These are phyloP conservation scores for Rhineura floridana DNA, from an alignment of 2,113 vertebrate species.

Conservation along the genomic window DNA sequence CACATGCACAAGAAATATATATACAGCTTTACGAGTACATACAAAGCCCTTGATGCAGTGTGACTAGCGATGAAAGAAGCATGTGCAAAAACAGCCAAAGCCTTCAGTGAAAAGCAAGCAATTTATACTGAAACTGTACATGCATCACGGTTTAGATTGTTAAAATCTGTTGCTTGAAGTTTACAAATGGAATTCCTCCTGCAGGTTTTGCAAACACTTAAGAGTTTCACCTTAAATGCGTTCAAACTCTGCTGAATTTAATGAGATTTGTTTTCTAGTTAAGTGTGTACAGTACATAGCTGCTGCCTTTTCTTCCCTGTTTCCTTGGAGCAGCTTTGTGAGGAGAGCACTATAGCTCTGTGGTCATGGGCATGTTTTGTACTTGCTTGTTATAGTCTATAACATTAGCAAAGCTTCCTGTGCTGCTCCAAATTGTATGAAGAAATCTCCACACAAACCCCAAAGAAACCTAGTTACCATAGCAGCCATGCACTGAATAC, in stretches of 20 bases:
- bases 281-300: not conserved
- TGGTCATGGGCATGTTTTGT: not conserved
- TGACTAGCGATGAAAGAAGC: not conserved
- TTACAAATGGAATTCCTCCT: not conserved
- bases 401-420: not conserved
- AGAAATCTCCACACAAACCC: not conserved
- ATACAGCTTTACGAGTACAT: not conserved
- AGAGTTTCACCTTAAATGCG: no score
- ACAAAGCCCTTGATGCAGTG: not conserved
- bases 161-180: not conserved
- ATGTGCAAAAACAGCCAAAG: not conserved
- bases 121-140: not conserved
- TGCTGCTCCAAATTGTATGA: not conserved
- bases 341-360: not conserved
- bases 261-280: not conserved
- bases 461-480: not conserved
- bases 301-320: not conserved
- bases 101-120: not conserved
- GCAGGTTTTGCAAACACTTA: not conserved
- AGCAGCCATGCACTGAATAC: not conserved
- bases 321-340: not conserved
- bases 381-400: not conserved
- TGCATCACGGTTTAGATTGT: no score
- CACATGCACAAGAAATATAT: not conserved
- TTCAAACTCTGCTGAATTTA: not conserved